Evolutionary conservation across 2,888 invertebrate species (phyloP), one percentile per base, ranked within the genome.

Genomic region (Acanthopleura granulata): DNA sequence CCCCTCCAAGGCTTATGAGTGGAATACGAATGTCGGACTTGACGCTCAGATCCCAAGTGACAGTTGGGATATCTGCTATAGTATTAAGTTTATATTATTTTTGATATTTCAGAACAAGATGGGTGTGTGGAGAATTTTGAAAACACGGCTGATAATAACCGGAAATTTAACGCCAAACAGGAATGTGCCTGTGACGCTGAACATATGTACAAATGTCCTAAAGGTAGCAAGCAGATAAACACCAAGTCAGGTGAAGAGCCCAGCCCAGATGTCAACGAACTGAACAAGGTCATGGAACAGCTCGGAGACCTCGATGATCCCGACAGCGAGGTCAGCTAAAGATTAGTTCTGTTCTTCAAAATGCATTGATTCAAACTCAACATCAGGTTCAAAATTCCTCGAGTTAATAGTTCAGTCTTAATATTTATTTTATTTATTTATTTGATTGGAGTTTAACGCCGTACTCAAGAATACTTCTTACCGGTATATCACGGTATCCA

Each of bases 181-280:
- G 82, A 86, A 49, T 99, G 99, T 90, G 96, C 98, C 94, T 99
- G 99, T 84, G 99, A 99, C 89, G 94, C 95, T 18, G 99, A 99
- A 87, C 99, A 99, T 91, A 99, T 89, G 89, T 95, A 97, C 90
- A 95, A 95, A 89, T 98, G 98, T 89, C 94, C 95, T 0, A 93
- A 93, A 62, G 93, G 80, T 3, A 75, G 84, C 75, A 81, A 84
- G 57, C 83, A 82, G 25, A 84, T 85, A 49, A 84, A 84, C 49
- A 82, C 84, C 14, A 85, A 86, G 72, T 81, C 82, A 3, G 74
- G 77, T 12, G 80, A 79, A 0, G 82, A 78, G 15, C 76, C 75
- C 49, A 78, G 78, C 15, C 75, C 79, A 40, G 76, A 62, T 62
- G 71, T 66, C 27, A 72, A 22, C 27, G 73, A 9, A 27, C 70